Base-by-base conservation (phyloP, 2,113 vertebrate species). In the Antechinus flavipes region DNA sequence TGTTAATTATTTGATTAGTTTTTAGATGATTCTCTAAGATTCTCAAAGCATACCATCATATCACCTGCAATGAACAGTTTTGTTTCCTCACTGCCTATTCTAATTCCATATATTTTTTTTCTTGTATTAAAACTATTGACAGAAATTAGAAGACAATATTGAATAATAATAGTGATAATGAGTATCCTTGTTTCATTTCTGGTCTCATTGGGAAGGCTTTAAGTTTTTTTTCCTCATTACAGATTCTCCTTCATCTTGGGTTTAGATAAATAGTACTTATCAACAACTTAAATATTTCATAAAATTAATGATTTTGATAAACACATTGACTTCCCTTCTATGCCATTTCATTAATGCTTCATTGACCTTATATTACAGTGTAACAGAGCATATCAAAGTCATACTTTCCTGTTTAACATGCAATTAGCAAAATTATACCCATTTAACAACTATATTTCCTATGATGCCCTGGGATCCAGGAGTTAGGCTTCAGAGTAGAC, bases 231-330 rank as follows among this genome's bases (percentile, higher is more conserved):
- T 35, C 30, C 3, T 14, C 30, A 68, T 2, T 68, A 68, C 12
- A 68, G 11, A 35, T 68, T 16, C 35, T 35, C 0, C 61, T 68
- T 68, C 6, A 11, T 35, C 10, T 35, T 35, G 23, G 61, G 14
- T 68, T 68, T 68, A 68, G 58, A 68, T 16, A 35, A 30, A 68
- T 35, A 35, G 2, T 68, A 2, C 12, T 68, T 14, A 68, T 92
- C 95, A 54, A 95, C 95, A 53, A 54, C 53, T 94, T 56, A 52
- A 42, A 50, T 93, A 92, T 94, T 96, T 97, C 89, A 96, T 92
- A 93, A 25, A 89, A 68, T 90, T 94, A 94, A 49, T 24, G 95
- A 35, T 23, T 96, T 92, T 96, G 50, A 93, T n/a, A 94, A 35
- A 12, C 46, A 47, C 24, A 91, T 55, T 91, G 10, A 94, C 54